A percentile compares a stretch with the other conserved stretches of the same genome.
Evolutionary conservation across 2,797 vertebrate species (phyloP).

Genomic region (Petrocephalus schoutedeni): DNA sequence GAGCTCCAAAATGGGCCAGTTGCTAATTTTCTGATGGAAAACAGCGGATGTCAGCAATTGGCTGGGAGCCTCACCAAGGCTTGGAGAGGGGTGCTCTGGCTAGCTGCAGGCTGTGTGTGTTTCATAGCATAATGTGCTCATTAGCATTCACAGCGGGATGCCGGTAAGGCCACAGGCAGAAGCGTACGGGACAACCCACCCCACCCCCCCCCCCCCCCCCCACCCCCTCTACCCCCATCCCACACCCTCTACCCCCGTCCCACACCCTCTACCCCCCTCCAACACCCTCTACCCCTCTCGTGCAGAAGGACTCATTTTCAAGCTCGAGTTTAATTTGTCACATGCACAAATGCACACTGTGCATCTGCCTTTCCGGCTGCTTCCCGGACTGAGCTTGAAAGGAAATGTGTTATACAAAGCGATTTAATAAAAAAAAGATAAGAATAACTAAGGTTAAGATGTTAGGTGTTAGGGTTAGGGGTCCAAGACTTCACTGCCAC

Average conservation of each 20-base stretch:
- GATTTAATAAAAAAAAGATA: background rate
- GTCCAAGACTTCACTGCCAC: background rate
- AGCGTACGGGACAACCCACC: constrained; percentile 24
- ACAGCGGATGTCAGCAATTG: background rate
- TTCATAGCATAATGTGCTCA: constrained; percentile 35
- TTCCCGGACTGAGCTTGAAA: background rate
- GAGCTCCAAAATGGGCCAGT: background rate
- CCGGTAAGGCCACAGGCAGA: constrained; percentile 34
- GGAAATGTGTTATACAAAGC: background rate
- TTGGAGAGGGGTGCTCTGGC: background rate
- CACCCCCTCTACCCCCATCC: too few relatives aligned
- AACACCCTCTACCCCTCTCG: background rate
- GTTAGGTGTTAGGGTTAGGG: background rate
- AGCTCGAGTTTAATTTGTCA: background rate
- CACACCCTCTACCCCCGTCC: too few relatives aligned
- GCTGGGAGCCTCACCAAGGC: background rate
- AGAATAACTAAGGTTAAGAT: background rate
- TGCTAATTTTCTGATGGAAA: background rate
- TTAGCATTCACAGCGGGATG: constrained; percentile 49
- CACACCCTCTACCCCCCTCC: too few relatives aligned
- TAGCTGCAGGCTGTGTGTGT: background rate
- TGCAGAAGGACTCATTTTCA: background rate
- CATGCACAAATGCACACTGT: background rate
- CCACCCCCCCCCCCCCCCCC: too few relatives aligned
- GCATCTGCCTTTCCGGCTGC: background rate